A percentile compares a stretch with the other conserved stretches of the same genome.
phyloP scores from a whole-genome alignment of 2,888 invertebrate species.

The Oxystoma pomonae region DNA sequence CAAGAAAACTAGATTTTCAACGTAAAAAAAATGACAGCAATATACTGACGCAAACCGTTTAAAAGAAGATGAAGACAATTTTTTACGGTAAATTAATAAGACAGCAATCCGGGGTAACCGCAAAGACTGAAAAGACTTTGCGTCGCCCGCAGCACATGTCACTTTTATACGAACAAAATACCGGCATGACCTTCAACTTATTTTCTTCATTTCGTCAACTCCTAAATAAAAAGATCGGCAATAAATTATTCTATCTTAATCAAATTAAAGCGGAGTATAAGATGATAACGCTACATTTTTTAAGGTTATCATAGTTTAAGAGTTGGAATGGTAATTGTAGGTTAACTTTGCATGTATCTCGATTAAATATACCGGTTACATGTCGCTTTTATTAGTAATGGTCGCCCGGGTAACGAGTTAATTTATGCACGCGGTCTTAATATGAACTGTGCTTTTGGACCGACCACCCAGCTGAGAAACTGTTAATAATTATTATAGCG shows the following conservation, averaged over 20 bases:
- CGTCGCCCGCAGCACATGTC: constrained; percentile 43
- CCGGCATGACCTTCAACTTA: not conserved
- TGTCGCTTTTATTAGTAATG: constrained; percentile 49
- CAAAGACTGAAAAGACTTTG: not conserved
- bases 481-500: too few species aligned
- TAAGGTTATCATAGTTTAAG: too few species aligned
- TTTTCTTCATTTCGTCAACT: too few species aligned
- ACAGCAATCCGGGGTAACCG: not conserved
- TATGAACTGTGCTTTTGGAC: constrained; percentile 30
- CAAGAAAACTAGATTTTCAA: too few species aligned
- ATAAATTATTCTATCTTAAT: too few species aligned
- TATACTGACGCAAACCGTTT: not conserved
- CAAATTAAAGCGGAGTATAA: too few species aligned
- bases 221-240: too few species aligned
- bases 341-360: too few species aligned
- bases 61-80: not conserved
- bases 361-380: constrained; percentile 38
- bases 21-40: too few species aligned
- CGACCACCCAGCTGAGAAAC: constrained; percentile 32
- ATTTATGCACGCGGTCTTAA: constrained; percentile 46
- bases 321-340: too few species aligned
- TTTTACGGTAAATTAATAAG: not conserved
- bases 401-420: constrained; percentile 47
- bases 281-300: too few species aligned
- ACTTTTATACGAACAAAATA: constrained; percentile 32